A percentile compares a stretch with the other conserved stretches of the same genome.
phyloP scores from a whole-genome alignment of 2,113 vertebrate genomes.

The Dinomys branickii region DNA sequence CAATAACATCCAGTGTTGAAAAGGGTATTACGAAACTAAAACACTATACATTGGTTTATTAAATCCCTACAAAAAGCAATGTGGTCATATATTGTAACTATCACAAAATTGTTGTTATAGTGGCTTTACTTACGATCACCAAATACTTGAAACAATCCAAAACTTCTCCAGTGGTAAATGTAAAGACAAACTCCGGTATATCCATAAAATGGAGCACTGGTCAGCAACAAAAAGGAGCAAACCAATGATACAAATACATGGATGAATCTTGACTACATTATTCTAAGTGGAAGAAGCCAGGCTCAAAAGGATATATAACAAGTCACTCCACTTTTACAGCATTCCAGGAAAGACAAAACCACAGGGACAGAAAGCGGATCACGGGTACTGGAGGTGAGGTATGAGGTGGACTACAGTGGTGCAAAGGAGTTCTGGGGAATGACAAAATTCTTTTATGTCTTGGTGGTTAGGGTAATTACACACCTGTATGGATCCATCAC shows the following conservation, averaged over 20 bases:
- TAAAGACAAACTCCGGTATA: not conserved
- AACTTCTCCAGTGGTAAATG: not conserved
- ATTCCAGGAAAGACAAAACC: not conserved
- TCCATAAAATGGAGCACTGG: not conserved
- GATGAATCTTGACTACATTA: not conserved
- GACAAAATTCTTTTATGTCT: not conserved
- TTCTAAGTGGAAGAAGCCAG: constrained; percentile 9
- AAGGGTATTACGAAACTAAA: not conserved
- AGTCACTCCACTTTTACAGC: not conserved
- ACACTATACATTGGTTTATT: constrained; percentile 10
- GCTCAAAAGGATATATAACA: not conserved
- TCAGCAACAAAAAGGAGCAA: not conserved
- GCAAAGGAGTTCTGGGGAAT: not conserved
- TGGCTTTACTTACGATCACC: not conserved
- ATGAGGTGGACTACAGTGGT: not conserved
- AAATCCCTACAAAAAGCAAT: constrained; percentile 40
- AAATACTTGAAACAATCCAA: not conserved
- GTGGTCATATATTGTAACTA: not conserved
- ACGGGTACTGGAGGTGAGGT: not conserved
- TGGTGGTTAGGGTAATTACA: not conserved
- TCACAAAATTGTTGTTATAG: not conserved
- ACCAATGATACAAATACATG: not conserved
- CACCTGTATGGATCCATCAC: not conserved
- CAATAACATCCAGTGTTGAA: not conserved
- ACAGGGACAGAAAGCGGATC: not conserved